Conservation (phyloP, 2,888 invertebrate genomes). For the Eupithecia exiguata region DNA sequence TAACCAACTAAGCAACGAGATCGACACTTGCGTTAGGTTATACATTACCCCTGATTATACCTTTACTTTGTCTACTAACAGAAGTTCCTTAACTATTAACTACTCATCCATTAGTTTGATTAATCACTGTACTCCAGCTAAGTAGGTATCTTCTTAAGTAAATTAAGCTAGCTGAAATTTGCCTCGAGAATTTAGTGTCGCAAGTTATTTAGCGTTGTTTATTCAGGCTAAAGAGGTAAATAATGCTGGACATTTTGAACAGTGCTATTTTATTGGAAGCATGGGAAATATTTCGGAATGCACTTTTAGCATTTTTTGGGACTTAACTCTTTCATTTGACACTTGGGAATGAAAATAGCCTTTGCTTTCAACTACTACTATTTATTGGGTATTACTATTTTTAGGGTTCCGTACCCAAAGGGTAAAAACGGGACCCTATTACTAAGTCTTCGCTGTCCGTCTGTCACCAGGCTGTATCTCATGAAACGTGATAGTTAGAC, state of each 20-base stretch:
- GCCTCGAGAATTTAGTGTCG: conserved; percentile 2
- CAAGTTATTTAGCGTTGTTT: conserved; percentile 12
- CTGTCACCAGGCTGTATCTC: too few species aligned
- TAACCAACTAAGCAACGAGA: too few species aligned
- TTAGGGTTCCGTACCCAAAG: too few species aligned
- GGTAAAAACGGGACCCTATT: too few species aligned
- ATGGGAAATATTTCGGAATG: neutral
- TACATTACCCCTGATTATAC: too few species aligned
- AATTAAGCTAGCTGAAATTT: conserved; percentile 9
- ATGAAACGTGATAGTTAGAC: too few species aligned
- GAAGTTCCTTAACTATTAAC: neutral
- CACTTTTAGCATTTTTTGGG: neutral
- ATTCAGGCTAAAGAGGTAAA: neutral
- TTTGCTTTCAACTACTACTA: neutral
- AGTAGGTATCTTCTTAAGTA: conserved; percentile 10
- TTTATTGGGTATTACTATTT: too few species aligned
- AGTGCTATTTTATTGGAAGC: neutral
- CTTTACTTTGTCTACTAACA: neutral
- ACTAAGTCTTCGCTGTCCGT: too few species aligned
- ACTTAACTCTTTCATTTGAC: neutral
- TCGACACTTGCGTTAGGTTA: too few species aligned
- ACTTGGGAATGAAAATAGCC: neutral
- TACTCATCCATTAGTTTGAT: conserved; percentile 13
- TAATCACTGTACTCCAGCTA: neutral
- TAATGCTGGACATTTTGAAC: conserved; percentile 5